Evolutionary conservation across 2,888 invertebrate species (phyloP).

Genomic region (Sminthurides aquaticus): DNA sequence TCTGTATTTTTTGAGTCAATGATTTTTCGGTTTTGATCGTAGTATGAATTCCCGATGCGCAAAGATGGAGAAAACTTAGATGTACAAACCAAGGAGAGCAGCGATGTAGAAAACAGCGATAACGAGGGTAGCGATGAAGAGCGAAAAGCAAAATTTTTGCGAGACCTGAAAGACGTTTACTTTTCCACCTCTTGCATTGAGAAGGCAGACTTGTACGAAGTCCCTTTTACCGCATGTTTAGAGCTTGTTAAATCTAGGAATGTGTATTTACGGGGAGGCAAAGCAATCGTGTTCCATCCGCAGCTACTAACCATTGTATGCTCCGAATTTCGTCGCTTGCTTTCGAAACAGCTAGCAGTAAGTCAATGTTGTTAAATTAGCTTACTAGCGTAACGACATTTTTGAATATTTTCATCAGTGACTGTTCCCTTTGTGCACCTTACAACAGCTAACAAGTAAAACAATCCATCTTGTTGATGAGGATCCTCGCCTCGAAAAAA

Average conservation of each 20-base stretch:
- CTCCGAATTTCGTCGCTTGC: slow-evolving; percentile 62
- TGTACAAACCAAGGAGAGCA: too few relatives aligned
- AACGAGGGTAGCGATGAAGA: too few relatives aligned
- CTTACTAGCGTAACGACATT: too few relatives aligned
- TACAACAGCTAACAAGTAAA: slow-evolving; percentile 50
- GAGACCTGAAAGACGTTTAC: slow-evolving; percentile 59
- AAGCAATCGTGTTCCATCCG: slow-evolving; percentile 74
- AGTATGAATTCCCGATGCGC: too few relatives aligned
- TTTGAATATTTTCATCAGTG: too few relatives aligned
- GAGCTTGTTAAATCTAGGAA: slow-evolving; percentile 72
- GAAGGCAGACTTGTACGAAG: slow-evolving; percentile 69
- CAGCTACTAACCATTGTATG: slow-evolving; percentile 79
- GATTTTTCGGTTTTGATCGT: too few relatives aligned
- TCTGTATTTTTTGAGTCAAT: too few relatives aligned
- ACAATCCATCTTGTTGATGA: slow-evolving; percentile 68
- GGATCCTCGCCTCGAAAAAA: slow-evolving; percentile 68
- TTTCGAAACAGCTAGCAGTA: slow-evolving; percentile 61
- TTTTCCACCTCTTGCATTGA: too few relatives aligned
- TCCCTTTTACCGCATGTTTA: slow-evolving; percentile 75
- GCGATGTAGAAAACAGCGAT: too few relatives aligned
- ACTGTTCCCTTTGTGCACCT: too few relatives aligned
- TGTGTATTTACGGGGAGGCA: slow-evolving; percentile 71
- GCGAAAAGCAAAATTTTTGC: slow-evolving; percentile 50
- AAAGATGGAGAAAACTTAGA: too few relatives aligned
- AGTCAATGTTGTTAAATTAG: slow-evolving; percentile 31